Evolutionary conservation across 2,888 invertebrate species (phyloP).

Genomic region (Pilophorus perplexus): DNA sequence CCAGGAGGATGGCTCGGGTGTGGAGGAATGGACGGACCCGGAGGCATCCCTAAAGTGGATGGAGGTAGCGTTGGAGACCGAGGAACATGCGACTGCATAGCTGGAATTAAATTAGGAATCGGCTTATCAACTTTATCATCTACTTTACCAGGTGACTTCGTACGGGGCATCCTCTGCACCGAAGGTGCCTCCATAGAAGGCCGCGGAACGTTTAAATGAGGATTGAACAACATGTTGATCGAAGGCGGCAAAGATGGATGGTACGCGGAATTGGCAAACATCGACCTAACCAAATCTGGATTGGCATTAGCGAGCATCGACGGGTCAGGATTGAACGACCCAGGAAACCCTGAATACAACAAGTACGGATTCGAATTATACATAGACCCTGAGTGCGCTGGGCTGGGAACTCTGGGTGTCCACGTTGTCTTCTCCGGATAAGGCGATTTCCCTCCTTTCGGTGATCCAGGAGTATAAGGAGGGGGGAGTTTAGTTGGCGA

Average conservation of each 20-base stretch:
- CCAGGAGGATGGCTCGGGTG: slow-evolving; percentile 36
- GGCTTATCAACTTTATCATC: slow-evolving; percentile 29
- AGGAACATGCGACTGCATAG: slow-evolving; percentile 22
- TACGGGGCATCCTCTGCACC: slow-evolving; percentile 47
- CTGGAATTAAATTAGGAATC: slow-evolving; percentile 27
- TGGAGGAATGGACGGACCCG: slow-evolving; percentile 28
- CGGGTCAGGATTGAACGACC: slow-evolving; percentile 44
- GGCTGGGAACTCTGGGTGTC: slow-evolving; percentile 41
- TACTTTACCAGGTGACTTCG: slow-evolving; percentile 38
- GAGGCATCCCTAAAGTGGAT: slow-evolving; percentile 14
- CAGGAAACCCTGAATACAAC: slow-evolving; percentile 47
- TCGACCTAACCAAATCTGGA: slow-evolving; percentile 48
- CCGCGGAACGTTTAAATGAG: slow-evolving; percentile 46
- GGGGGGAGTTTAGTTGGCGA: slow-evolving; percentile 47
- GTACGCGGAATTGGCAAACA: slow-evolving; percentile 48
- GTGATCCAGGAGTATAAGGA: slow-evolving; percentile 46
- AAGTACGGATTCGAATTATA: slow-evolving; percentile 46
- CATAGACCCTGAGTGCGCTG: slow-evolving; percentile 39
- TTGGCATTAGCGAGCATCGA: slow-evolving; percentile 35
- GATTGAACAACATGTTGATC: slow-evolving; percentile 49
- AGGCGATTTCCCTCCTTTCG: slow-evolving; percentile 43
- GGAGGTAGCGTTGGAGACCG: slow-evolving; percentile 23
- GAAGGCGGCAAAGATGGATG: slow-evolving; percentile 49
- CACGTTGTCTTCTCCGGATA: slow-evolving; percentile 35
- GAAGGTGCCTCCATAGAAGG: slow-evolving; percentile 39